Evolutionary conservation across 2,113 vertebrate species (phyloP).

Genomic region (Oreochromis tanganicae): DNA sequence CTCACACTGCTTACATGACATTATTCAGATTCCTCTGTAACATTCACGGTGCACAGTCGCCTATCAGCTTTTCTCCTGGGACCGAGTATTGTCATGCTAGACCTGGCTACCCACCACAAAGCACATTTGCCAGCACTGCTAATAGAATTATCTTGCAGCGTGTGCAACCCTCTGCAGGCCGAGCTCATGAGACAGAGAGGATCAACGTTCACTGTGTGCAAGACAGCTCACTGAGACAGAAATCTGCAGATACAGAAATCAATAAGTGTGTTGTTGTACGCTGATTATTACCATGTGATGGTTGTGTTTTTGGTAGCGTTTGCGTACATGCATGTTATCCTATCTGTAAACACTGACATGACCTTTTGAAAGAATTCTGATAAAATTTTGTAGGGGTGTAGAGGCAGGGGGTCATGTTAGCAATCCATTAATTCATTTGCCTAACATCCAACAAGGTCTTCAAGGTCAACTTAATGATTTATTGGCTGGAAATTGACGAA

Average conservation of each 20-base stretch:
- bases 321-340: neutral
- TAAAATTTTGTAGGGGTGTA: neutral
- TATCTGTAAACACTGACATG: neutral
- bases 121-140: slow-evolving; percentile 1
- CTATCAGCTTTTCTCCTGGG: slow-evolving; percentile 3
- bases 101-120: neutral
- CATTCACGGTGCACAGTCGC: neutral
- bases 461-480: neutral
- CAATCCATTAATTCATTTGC: neutral
- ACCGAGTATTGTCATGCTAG: neutral
- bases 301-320: neutral
- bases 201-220: neutral
- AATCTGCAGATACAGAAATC: neutral
- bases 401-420: neutral
- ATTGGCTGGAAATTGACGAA: neutral
- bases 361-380: neutral
- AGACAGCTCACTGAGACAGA: neutral
- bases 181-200: neutral
- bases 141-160: neutral
- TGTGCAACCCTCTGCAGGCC: neutral
- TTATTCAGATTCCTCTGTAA: slow-evolving; percentile 15
- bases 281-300: neutral
- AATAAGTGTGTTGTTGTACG: accelerated
- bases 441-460: neutral
- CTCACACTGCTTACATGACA: slow-evolving; percentile 8